Evolutionary conservation across 2,888 invertebrate species (phyloP), one percentile per base, ranked within the genome.

Genomic region (Bugulina stolonifera): DNA sequence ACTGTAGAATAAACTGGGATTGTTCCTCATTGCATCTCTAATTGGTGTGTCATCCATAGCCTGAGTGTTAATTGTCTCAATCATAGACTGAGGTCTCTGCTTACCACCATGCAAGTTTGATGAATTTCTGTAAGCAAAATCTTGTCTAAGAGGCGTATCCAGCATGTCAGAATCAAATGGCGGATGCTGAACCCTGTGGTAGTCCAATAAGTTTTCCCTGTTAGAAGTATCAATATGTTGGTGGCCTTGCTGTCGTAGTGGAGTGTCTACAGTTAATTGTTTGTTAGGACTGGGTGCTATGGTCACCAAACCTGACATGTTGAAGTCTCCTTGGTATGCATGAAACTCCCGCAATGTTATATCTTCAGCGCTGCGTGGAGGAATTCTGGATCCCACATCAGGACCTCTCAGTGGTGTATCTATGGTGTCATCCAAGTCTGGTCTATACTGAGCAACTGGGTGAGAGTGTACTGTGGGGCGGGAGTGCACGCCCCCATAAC

Each of bases 61-160:
- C 5, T 64, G 10, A 10, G 10, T 43, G 10, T 43, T 18, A 10
- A 43, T 18, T 43, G 10, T 14, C n/a, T 64, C 64, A 14, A 64
- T 64, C 64, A 64, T 64, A 27, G 64, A 64, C 3, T 64, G 64
- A 14, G 64, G 64, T 32, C 64, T 22, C 32, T 64, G 64, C 5
- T 32, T 22, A 14, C 57, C 3, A 22, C 52, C 14, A 10, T 14
- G 10, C 52, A 52, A 22, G 14, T 52, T 22, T 14, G 52, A 10
- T 14, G 57, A 22, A 18, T 43, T 43, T 18, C 10, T 18, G 10
- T 10, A 10, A 18, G 3, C 10, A 3, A n/a, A 25, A 5, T 5
- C 23, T 25, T 14, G 5, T 27, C 64, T 25, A 27, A 32, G 10
- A 32, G 64, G 64, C 2, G 64, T 64, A 32, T 64, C 64, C 18